phyloP scores from a whole-genome alignment of 2,888 invertebrate species.

The Drosophila recens region DNA sequence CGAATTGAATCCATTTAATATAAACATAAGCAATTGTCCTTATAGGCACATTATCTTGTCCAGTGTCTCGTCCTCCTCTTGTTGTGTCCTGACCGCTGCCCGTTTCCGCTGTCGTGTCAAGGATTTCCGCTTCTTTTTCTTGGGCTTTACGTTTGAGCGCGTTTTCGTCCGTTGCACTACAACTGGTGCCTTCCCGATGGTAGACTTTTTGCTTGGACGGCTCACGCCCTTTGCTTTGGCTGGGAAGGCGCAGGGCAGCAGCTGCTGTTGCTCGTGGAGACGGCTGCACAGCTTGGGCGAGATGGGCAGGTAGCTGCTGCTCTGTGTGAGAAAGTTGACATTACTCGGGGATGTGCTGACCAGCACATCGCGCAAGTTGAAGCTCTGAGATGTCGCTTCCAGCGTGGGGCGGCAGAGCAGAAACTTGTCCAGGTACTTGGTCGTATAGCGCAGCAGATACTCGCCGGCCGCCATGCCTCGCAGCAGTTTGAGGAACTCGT shows the following conservation, averaged over 20 bases:
- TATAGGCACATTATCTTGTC: slow-evolving; percentile 58
- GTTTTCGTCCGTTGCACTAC: slow-evolving; percentile 1
- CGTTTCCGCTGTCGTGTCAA: slow-evolving; percentile 17
- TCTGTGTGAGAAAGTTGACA: slow-evolving; percentile 69
- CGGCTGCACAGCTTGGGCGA: slow-evolving; percentile 66
- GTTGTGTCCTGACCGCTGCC: neutral
- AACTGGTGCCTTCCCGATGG: neutral
- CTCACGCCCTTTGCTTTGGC: slow-evolving; percentile 15
- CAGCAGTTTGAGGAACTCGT: slow-evolving; percentile 75
- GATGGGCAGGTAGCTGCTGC: slow-evolving; percentile 67
- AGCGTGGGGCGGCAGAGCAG: slow-evolving; percentile 69
- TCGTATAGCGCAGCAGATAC: slow-evolving; percentile 75
- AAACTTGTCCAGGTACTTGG: slow-evolving; percentile 75
- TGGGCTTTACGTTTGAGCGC: neutral
- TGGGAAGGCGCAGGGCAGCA: slow-evolving; percentile 77
- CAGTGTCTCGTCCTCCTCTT: slow-evolving; percentile 17
- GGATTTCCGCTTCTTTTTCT: slow-evolving; percentile 1
- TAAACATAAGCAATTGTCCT: neutral
- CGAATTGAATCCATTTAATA: slow-evolving; percentile 1
- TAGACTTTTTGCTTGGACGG: neutral
- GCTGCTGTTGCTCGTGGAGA: slow-evolving; percentile 67
- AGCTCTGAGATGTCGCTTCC: slow-evolving; percentile 58
- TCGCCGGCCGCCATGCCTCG: slow-evolving; percentile 62
- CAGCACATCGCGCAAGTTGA: slow-evolving; percentile 67
- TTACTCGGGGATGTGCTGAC: slow-evolving; percentile 52